A percentile compares a stretch with the other conserved stretches of the same genome.
Evolutionary conservation across 2,888 invertebrate genomes (phyloP).

Genomic region (Xestia rhomboidea): DNA sequence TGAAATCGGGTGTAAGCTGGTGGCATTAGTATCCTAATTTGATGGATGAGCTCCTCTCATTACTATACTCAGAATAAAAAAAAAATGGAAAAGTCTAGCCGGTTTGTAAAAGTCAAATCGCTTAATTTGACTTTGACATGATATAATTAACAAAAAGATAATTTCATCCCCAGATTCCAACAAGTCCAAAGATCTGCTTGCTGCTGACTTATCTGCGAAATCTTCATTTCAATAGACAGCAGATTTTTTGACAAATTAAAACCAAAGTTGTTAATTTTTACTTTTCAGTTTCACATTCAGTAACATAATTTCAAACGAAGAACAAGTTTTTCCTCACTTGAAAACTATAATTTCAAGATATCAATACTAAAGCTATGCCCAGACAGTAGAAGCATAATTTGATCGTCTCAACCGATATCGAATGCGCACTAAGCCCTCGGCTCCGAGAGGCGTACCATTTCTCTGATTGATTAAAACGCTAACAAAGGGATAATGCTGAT

Average conservation of each 20-base stretch:
- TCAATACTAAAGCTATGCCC: neutral
- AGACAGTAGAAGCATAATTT: constrained; percentile 36
- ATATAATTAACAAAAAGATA: neutral
- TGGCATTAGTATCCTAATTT: neutral
- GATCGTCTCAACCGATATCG: constrained; percentile 54
- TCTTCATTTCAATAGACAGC: neutral
- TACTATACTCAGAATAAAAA: neutral
- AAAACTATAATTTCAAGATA: neutral
- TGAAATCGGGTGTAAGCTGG: neutral
- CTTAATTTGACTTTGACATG: no score
- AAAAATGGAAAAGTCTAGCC: neutral
- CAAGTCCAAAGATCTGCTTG: no score
- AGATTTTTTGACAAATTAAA: neutral
- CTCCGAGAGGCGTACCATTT: constrained; percentile 72
- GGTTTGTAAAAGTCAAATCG: constrained; percentile 2
- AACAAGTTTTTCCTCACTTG: neutral
- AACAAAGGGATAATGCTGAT: constrained; percentile 90
- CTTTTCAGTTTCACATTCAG: neutral
- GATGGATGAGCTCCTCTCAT: neutral
- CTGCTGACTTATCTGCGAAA: neutral
- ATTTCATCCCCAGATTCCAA: neutral
- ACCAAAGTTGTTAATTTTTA: neutral
- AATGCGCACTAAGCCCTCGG: constrained; percentile 60
- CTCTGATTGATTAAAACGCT: constrained; percentile 90
- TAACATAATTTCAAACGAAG: neutral